These are phyloP conservation scores for Pristionchus mayeri DNA, from an alignment of 2,888 invertebrate genomes.

Conservation along the genomic window DNA sequence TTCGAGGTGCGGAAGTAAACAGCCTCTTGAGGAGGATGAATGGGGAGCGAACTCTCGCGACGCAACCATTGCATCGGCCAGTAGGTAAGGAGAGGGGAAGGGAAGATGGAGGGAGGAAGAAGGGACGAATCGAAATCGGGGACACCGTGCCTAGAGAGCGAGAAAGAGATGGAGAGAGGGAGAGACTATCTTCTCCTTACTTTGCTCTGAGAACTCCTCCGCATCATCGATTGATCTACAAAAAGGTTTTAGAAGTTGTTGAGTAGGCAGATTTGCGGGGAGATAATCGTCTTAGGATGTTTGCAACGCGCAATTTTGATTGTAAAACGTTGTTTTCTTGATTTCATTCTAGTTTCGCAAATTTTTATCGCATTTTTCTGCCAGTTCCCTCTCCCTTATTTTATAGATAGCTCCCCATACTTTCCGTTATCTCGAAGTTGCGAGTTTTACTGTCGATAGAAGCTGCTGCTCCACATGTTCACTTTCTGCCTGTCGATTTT, in stretches of 20 bases:
- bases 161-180: slow-evolving; percentile 19
- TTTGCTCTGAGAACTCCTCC: slow-evolving; percentile 9
- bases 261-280: too few species aligned
- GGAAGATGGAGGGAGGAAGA: background rate
- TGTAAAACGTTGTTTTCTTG: background rate
- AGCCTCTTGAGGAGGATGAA: slow-evolving; percentile 26
- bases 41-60: slow-evolving; percentile 11
- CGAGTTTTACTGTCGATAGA: too few species aligned
- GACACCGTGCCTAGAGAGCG: slow-evolving; percentile 20
- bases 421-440: background rate
- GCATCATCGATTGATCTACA: slow-evolving; percentile 25
- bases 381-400: background rate
- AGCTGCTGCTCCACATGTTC: too few species aligned
- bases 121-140: slow-evolving; percentile 38
- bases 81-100: background rate
- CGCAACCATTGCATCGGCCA: slow-evolving; percentile 7
- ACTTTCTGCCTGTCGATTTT: too few species aligned
- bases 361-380: background rate
- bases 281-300: too few species aligned
- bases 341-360: background rate
- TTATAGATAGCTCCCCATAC: background rate
- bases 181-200: slow-evolving; percentile 44
- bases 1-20: background rate
- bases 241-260: too few species aligned
- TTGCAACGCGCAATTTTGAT: background rate